A percentile compares a stretch with the other conserved stretches of the same genome.
Evolutionary conservation across 2,888 invertebrate species (phyloP).

Genomic region (Megamerina dolium): DNA sequence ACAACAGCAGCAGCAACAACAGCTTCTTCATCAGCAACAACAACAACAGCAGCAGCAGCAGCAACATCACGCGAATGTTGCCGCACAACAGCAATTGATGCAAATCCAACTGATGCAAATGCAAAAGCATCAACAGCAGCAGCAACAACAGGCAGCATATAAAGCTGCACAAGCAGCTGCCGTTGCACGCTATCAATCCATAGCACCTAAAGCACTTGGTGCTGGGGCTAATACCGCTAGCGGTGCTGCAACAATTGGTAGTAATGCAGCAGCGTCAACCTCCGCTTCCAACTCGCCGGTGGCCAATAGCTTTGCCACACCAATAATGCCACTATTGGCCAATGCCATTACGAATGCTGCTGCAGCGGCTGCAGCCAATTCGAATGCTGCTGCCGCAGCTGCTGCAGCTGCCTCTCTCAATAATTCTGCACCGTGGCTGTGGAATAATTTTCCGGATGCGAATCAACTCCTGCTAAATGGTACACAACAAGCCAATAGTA

Average conservation of each 20-base stretch:
- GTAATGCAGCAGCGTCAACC: slow-evolving; percentile 12
- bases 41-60: slow-evolving; percentile 13
- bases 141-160: slow-evolving; percentile 23
- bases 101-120: slow-evolving; percentile 33
- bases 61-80: slow-evolving; percentile 7
- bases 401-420: slow-evolving; percentile 16
- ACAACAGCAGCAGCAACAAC: slow-evolving; percentile 16
- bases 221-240: slow-evolving; percentile 13
- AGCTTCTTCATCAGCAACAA: slow-evolving; percentile 14
- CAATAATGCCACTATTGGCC: slow-evolving; percentile 30
- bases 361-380: slow-evolving; percentile 14
- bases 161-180: slow-evolving; percentile 19
- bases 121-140: slow-evolving; percentile 33
- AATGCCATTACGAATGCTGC: slow-evolving; percentile 25
- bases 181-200: slow-evolving; percentile 19
- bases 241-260: background rate
- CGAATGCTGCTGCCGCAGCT: slow-evolving; percentile 17
- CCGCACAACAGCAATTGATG: slow-evolving; percentile 20
- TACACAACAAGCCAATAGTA: slow-evolving; percentile 13
- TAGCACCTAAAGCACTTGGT: slow-evolving; percentile 20
- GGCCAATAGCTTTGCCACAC: slow-evolving; percentile 17
- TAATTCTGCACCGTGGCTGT: slow-evolving; percentile 31
- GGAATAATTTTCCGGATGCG: slow-evolving; percentile 45
- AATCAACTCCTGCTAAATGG: slow-evolving; percentile 42
- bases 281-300: slow-evolving; percentile 13